Conservation (phyloP, 1,140 invertebrate genomes). For the Drosophila santomea region DNA sequence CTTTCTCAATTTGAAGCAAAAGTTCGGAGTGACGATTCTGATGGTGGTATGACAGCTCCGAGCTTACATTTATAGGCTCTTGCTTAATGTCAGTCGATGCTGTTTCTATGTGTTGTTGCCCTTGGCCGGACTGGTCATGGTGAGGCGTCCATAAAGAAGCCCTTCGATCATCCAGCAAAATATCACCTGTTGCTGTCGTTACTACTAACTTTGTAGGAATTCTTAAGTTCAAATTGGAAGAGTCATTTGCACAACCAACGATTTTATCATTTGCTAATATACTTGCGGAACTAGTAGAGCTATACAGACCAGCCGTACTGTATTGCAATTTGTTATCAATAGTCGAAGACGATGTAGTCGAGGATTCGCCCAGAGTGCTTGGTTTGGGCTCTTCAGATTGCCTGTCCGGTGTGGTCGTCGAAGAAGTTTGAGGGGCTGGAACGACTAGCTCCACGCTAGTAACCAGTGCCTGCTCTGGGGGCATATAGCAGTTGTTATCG, state of each 20-base stretch:
- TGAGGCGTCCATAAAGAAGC: slow-evolving; percentile 65
- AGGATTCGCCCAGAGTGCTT: not conserved
- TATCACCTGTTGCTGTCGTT: slow-evolving; percentile 66
- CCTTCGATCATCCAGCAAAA: slow-evolving; percentile 50
- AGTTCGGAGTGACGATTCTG: slow-evolving; percentile 50
- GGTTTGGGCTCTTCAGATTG: not conserved
- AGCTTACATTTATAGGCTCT: slow-evolving; percentile 18
- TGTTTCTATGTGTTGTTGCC: not conserved
- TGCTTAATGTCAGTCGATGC: slow-evolving; percentile 11
- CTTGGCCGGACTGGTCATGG: slow-evolving; percentile 38
- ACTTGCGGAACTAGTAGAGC: slow-evolving; percentile 20
- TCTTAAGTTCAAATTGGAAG: slow-evolving; percentile 68
- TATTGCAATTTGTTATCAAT: slow-evolving; percentile 24
- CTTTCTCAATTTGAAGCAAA: slow-evolving; percentile 65
- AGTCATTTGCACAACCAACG: slow-evolving; percentile 76
- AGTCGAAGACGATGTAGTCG: slow-evolving; percentile 5
- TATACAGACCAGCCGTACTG: slow-evolving; percentile 28
- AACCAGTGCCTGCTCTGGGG: slow-evolving; percentile 69
- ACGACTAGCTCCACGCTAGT: slow-evolving; percentile 69
- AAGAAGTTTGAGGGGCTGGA: slow-evolving; percentile 31
- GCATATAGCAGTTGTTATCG: slow-evolving; percentile 41
- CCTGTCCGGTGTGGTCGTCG: not conserved
- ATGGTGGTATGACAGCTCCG: slow-evolving; percentile 42
- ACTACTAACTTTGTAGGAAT: slow-evolving; percentile 71
- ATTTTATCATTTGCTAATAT: slow-evolving; percentile 53